phyloP scores from a whole-genome alignment of 2,797 vertebrate species.

The Sphenopsis melanotis region DNA sequence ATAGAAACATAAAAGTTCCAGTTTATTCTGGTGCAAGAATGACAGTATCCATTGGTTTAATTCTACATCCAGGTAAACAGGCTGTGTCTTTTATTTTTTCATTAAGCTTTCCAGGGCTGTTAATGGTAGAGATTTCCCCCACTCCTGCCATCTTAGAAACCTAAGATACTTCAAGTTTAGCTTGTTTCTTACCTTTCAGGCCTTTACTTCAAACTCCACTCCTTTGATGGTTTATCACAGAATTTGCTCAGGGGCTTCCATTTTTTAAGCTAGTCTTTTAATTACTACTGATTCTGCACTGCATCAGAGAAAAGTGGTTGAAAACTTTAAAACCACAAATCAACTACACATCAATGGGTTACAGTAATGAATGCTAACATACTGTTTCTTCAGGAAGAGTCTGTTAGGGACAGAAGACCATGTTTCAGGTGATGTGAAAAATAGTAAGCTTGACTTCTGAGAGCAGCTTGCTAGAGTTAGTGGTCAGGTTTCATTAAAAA shows the following conservation, averaged over 20 bases:
- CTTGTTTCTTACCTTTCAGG: conserved; percentile 29
- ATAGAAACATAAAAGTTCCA: neutral
- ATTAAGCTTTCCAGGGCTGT: neutral
- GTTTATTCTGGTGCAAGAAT: neutral
- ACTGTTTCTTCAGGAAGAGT: conserved; percentile 20
- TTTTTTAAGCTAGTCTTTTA: conserved; percentile 45
- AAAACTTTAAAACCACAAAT: conserved; percentile 61
- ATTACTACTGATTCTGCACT: conserved; percentile 2
- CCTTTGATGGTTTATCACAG: conserved; percentile 43
- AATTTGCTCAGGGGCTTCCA: conserved; percentile 33
- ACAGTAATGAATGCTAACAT: conserved; percentile 28
- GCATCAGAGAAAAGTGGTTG: conserved; percentile 44
- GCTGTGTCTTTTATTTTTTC: neutral
- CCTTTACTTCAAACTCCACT: neutral
- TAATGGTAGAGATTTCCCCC: neutral
- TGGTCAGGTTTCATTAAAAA: neutral
- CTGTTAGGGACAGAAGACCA: neutral
- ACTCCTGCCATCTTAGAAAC: neutral
- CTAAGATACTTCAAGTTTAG: neutral
- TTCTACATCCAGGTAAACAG: neutral
- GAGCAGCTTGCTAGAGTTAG: neutral
- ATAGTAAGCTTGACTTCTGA: neutral
- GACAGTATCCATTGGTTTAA: neutral
- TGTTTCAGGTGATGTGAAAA: neutral
- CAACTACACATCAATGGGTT: conserved; percentile 60